These are phyloP conservation scores for Drosophila vallismaia DNA, from an alignment of 2,888 invertebrate species.

Conservation along the genomic window DNA sequence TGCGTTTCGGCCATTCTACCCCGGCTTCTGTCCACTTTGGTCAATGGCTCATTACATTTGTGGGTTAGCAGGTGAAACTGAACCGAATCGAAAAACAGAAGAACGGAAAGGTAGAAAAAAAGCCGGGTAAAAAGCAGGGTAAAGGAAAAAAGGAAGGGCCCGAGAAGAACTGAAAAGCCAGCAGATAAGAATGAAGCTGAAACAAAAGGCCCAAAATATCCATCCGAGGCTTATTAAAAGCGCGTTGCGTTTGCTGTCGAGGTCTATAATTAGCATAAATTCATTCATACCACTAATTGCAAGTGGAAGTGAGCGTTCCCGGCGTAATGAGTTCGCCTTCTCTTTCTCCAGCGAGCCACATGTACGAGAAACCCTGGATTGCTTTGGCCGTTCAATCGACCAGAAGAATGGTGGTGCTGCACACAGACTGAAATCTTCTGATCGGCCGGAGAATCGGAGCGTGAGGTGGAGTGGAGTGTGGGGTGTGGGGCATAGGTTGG, in stretches of 20 bases:
- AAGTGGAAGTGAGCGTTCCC: slow-evolving; percentile 69
- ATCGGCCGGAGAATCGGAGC: slow-evolving; percentile 1
- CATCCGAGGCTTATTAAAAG: slow-evolving; percentile 65
- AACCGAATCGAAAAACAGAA: slow-evolving; percentile 47
- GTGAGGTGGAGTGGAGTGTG: slow-evolving; percentile 1
- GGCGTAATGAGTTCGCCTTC: slow-evolving; percentile 56
- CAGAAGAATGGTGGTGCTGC: slow-evolving; percentile 41
- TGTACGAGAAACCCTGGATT: neutral
- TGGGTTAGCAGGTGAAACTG: slow-evolving; percentile 79
- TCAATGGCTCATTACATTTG: slow-evolving; percentile 78
- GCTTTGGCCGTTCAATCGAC: slow-evolving; percentile 42
- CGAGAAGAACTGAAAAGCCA: slow-evolving; percentile 2
- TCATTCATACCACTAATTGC: slow-evolving; percentile 76
- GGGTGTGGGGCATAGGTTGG: slow-evolving; percentile 5
- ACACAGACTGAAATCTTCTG: slow-evolving; percentile 1
- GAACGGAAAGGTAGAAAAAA: slow-evolving; percentile 4
- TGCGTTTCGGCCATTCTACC: slow-evolving; percentile 25
- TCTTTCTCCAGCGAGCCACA: neutral
- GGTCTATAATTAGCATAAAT: slow-evolving; percentile 75
- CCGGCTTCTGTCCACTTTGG: slow-evolving; percentile 53
- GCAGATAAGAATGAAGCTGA: slow-evolving; percentile 34
- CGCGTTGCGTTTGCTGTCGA: slow-evolving; percentile 72
- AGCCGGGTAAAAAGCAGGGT: slow-evolving; percentile 6
- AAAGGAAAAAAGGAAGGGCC: slow-evolving; percentile 11
- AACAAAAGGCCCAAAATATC: slow-evolving; percentile 48